Evolutionary conservation across 2,888 invertebrate genomes (phyloP).

Genomic region (Agrochola macilenta): DNA sequence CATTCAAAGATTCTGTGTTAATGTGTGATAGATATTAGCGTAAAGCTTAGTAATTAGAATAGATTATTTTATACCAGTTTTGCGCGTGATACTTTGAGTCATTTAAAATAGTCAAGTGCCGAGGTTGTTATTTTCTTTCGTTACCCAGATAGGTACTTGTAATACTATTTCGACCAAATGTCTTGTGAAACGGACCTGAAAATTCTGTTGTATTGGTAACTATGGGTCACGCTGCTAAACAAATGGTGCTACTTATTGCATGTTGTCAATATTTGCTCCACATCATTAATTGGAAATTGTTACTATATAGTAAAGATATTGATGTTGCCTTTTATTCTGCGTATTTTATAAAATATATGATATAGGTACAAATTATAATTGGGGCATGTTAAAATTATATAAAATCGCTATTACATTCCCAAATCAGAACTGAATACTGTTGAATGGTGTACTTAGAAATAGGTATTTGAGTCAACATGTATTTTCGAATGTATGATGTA

Average conservation of each 20-base stretch:
- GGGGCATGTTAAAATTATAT: conserved; percentile 62
- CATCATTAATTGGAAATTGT: conserved; percentile 48
- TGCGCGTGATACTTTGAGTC: conserved; percentile 56
- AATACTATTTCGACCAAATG: conserved; percentile 40
- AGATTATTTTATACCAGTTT: conserved; percentile 61
- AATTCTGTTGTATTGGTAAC: conserved; percentile 54
- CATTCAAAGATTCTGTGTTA: conserved; percentile 63
- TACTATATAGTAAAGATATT: conserved; percentile 30
- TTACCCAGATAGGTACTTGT: conserved; percentile 22
- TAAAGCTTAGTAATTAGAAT: conserved; percentile 62
- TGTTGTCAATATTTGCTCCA: conserved; percentile 49
- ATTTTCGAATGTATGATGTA: conserved; percentile 50
- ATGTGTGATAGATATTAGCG: conserved; percentile 65
- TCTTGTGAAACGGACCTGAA: conserved; percentile 46
- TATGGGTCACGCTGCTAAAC: conserved; percentile 57
- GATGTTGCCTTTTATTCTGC: conserved; percentile 44
- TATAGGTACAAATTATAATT: conserved; percentile 47
- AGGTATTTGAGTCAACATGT: conserved; percentile 53
- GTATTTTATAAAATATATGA: conserved; percentile 51
- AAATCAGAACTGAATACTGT: conserved; percentile 68
- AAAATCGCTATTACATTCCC: conserved; percentile 82
- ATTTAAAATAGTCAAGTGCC: conserved; percentile 42
- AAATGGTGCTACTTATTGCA: conserved; percentile 67
- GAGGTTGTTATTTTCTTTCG: conserved; percentile 33
- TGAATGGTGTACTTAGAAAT: conserved; percentile 57